Conservation (phyloP, 2,888 invertebrate genomes). For the Marasmarcha lunaedactyla region DNA sequence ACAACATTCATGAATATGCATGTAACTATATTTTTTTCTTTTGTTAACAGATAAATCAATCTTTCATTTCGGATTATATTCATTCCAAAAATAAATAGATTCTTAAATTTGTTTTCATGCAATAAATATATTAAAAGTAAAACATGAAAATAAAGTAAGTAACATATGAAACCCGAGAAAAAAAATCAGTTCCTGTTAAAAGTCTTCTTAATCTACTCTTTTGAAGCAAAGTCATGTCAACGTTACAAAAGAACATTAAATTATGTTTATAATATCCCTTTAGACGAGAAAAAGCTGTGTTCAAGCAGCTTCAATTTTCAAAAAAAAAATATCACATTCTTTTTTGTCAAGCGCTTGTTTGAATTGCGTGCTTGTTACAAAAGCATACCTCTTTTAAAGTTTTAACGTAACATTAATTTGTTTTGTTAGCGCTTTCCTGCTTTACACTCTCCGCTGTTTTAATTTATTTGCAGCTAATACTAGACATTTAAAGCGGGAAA, state of each 20-base stretch:
- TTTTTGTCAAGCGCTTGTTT: constrained; percentile 14
- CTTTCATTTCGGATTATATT: too few species aligned
- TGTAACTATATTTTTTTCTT: too few species aligned
- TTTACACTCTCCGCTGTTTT: constrained; percentile 17
- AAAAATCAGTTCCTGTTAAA: too few species aligned
- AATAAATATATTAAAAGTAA: too few species aligned
- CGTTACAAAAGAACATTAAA: not conserved
- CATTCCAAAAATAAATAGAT: too few species aligned
- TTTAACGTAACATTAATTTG: constrained; percentile 25
- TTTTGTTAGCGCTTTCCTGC: constrained; percentile 21
- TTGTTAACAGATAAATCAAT: too few species aligned
- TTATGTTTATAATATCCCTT: not conserved
- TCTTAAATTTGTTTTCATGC: too few species aligned
- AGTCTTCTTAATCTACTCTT: too few species aligned
- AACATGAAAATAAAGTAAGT: too few species aligned
- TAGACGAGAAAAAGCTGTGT: not conserved
- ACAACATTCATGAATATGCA: too few species aligned
- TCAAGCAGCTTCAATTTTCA: not conserved
- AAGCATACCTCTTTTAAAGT: constrained; percentile 23
- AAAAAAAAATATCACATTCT: not conserved
- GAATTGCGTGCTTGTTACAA: constrained; percentile 14
- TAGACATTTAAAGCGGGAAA: not conserved
- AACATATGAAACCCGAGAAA: too few species aligned
- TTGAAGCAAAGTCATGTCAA: too few species aligned
- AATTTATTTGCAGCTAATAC: constrained; percentile 10